Percentiles rank a stretch among this genome's conserved stretches.
Conservation (phyloP, 2,797 vertebrate genomes). For the Sternotherus odoratus region DNA sequence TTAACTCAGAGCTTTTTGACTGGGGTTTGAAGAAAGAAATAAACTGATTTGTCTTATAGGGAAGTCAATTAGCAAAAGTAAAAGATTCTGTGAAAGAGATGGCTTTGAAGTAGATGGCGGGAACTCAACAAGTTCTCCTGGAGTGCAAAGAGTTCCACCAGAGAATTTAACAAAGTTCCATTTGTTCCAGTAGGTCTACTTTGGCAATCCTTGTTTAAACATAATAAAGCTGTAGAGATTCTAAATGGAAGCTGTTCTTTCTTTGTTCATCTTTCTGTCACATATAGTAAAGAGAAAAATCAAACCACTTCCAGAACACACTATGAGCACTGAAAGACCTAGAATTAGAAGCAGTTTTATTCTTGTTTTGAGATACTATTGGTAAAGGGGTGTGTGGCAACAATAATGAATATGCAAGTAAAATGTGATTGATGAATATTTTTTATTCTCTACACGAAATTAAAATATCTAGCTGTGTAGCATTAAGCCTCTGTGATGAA, state of each 20-base stretch:
- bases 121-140: background rate
- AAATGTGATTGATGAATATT: background rate
- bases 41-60: background rate
- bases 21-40: background rate
- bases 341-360: background rate
- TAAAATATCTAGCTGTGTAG: background rate
- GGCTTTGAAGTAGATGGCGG: conserved; percentile 1
- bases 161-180: conserved; percentile 13
- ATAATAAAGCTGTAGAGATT: background rate
- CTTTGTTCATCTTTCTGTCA: conserved; percentile 13
- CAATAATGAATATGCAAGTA: conserved; percentile 12
- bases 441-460: background rate
- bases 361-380: background rate
- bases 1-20: background rate
- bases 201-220: conserved; percentile 10
- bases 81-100: background rate
- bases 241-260: background rate
- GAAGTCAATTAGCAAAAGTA: background rate
- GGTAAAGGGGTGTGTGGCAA: background rate
- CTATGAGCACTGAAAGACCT: background rate
- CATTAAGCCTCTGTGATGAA: background rate
- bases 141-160: background rate
- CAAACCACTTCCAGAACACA: background rate
- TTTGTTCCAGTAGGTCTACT: conserved; percentile 1
- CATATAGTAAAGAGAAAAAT: background rate